phyloP scores from a whole-genome alignment of 2,113 vertebrate species.

The Prolemur simus region DNA sequence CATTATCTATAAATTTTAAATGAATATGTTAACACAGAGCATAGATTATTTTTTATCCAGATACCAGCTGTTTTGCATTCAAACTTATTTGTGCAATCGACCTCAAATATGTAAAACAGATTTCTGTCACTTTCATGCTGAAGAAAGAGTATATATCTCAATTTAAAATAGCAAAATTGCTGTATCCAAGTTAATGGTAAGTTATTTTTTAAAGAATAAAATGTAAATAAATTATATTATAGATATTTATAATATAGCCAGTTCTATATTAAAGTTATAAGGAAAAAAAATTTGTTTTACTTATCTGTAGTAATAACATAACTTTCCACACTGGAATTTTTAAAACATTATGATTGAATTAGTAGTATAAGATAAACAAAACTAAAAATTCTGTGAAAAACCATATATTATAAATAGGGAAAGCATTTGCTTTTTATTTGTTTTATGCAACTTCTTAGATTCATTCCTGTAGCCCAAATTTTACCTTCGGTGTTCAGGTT shows the following conservation, averaged over 20 bases:
- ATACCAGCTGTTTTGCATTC: background rate
- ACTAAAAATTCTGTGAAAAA: background rate
- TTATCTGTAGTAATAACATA: background rate
- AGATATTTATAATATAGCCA: background rate
- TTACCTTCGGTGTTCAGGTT: background rate
- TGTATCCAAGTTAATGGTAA: background rate
- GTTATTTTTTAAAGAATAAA: background rate
- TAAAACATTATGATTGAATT: background rate
- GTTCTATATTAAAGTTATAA: background rate
- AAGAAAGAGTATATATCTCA: background rate
- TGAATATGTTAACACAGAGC: constrained; percentile 40
- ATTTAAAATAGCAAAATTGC: background rate
- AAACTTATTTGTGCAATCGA: background rate
- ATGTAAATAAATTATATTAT: background rate
- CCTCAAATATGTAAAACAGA: background rate
- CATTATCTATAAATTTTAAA: constrained; percentile 50
- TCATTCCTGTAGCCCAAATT: background rate
- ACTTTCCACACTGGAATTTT: background rate
- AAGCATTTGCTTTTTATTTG: background rate
- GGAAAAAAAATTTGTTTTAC: background rate
- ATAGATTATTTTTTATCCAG: constrained; percentile 32
- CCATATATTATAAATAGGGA: background rate
- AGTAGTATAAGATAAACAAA: background rate
- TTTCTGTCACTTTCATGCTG: background rate
- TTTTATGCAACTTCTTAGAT: background rate